Evolutionary conservation across 2,797 vertebrate genomes (phyloP).

Genomic region (Chromobotia macracanthus): DNA sequence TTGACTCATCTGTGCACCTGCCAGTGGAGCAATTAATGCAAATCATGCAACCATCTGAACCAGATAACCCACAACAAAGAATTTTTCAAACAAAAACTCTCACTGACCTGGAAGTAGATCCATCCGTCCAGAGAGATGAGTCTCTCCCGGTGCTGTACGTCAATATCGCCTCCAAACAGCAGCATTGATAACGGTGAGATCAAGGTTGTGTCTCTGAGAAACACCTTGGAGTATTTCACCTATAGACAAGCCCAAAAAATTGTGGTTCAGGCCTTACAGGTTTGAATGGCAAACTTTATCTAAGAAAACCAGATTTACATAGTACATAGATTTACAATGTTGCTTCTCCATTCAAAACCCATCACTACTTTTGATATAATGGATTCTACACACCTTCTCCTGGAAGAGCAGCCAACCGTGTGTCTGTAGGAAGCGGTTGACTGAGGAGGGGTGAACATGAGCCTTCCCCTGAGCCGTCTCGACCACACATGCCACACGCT

Average conservation of each 20-base stretch:
- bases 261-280: background rate
- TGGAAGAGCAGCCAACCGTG: constrained; percentile 95
- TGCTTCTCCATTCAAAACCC: background rate
- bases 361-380: background rate
- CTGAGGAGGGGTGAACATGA: constrained; percentile 92
- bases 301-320: background rate
- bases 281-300: background rate
- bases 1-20: background rate
- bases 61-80: background rate
- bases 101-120: constrained; percentile 94
- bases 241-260: constrained; percentile 58
- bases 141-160: constrained; percentile 91
- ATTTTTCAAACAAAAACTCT: background rate
- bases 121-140: constrained; percentile 92
- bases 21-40: constrained; percentile 2
- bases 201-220: constrained; percentile 89
- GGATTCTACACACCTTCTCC: constrained; percentile 81
- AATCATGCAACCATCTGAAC: constrained; percentile 1
- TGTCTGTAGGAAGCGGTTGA: constrained; percentile 91
- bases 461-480: constrained; percentile 95
- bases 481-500: constrained; percentile 84
- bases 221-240: constrained; percentile 92
- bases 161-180: constrained; percentile 95
- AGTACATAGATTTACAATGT: background rate
- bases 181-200: constrained; percentile 93